phyloP scores from a whole-genome alignment of 2,888 invertebrate species.

The Gymnocheta viridis region DNA sequence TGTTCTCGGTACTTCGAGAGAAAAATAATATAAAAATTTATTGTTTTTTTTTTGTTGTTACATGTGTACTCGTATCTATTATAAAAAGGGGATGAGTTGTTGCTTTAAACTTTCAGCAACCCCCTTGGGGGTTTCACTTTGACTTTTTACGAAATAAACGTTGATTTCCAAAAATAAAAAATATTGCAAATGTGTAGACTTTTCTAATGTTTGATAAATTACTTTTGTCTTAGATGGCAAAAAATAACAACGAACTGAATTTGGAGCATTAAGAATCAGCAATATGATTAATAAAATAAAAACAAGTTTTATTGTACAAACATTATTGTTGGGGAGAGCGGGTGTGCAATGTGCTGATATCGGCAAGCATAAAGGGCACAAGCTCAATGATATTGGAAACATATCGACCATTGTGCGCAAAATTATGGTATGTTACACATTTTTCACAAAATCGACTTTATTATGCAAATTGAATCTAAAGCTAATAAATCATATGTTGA shows the following conservation, averaged over 20 bases:
- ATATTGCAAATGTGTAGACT: background rate
- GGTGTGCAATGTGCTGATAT: background rate
- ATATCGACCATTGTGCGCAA: too few relatives aligned
- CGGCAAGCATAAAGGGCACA: background rate
- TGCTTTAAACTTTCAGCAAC: background rate
- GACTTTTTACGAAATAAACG: background rate
- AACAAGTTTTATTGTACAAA: background rate
- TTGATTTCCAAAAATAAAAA: conserved; percentile 21
- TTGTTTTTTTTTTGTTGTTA: background rate
- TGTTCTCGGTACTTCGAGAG: conserved; percentile 6
- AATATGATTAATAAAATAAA: background rate
- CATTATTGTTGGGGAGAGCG: background rate
- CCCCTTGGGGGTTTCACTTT: too few relatives aligned
- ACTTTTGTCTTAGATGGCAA: conserved; percentile 19
- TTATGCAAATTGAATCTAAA: too few relatives aligned
- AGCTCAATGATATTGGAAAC: background rate
- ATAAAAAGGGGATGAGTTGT: background rate
- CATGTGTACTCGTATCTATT: background rate
- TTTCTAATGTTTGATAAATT: conserved; percentile 48
- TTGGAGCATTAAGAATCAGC: background rate
- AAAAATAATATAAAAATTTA: conserved; percentile 3
- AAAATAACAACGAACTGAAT: background rate
- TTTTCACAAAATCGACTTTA: too few relatives aligned
- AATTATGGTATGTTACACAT: too few relatives aligned
- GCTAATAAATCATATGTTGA: too few relatives aligned